Conservation (phyloP, 2,797 vertebrate genomes). For the Serranus cabrilla region DNA sequence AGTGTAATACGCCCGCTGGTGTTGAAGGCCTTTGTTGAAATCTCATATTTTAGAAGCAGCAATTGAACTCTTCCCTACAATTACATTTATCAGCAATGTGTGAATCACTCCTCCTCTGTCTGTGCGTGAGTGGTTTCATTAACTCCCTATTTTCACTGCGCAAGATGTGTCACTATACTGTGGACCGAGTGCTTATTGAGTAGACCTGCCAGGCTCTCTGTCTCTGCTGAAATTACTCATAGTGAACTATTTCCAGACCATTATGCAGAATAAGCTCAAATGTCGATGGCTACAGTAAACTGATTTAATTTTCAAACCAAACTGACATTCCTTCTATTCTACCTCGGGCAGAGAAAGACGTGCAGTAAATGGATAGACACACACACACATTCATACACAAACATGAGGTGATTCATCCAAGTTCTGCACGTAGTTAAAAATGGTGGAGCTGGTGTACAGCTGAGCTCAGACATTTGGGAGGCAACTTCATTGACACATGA, state of each 20-base stretch:
- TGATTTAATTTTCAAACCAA: slow-evolving; percentile 66
- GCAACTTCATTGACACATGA: background rate
- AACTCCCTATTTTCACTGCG: slow-evolving; percentile 67
- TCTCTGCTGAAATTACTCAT: slow-evolving; percentile 67
- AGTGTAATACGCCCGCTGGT: slow-evolving; percentile 49
- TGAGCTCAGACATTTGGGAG: slow-evolving; percentile 21
- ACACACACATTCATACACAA: slow-evolving; percentile 18
- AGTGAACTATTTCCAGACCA: slow-evolving; percentile 68
- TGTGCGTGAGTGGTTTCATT: slow-evolving; percentile 65
- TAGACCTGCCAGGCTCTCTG: slow-evolving; percentile 55
- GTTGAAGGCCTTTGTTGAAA: slow-evolving; percentile 66
- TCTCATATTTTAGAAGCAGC: slow-evolving; percentile 65
- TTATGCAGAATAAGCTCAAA: slow-evolving; percentile 76
- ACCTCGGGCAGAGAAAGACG: slow-evolving; percentile 33
- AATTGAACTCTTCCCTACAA: slow-evolving; percentile 68
- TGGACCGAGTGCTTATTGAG: slow-evolving; percentile 71
- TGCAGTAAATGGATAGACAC: slow-evolving; percentile 36
- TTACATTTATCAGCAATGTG: slow-evolving; percentile 70
- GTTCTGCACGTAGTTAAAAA: slow-evolving; percentile 33
- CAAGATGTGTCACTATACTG: slow-evolving; percentile 59
- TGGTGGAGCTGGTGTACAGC: background rate
- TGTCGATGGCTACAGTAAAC: slow-evolving; percentile 64
- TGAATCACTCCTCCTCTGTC: slow-evolving; percentile 58
- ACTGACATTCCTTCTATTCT: slow-evolving; percentile 48
- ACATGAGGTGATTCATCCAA: slow-evolving; percentile 48